Evolutionary conservation across 1,140 invertebrate genomes (phyloP).

Genomic region (Drosophila suzukii): DNA sequence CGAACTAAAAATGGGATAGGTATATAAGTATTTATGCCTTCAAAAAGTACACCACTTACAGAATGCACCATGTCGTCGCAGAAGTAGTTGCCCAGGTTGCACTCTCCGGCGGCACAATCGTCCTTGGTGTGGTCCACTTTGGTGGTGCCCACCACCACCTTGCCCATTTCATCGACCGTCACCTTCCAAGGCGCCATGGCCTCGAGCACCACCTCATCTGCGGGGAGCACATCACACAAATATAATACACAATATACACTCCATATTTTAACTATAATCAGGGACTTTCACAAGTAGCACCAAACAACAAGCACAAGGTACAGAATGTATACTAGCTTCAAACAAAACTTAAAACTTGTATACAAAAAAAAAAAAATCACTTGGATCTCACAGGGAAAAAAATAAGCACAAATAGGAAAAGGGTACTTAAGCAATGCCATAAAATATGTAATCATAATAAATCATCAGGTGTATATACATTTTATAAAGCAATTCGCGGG

Average conservation of each 20-base stretch:
- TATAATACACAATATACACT: neutral
- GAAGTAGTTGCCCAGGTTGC: too few relatives aligned
- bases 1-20: conserved; percentile 51
- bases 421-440: neutral
- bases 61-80: too few relatives aligned
- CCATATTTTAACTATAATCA: neutral
- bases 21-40: neutral
- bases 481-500: neutral
- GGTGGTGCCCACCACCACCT: too few relatives aligned
- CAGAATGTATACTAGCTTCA: neutral
- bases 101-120: too few relatives aligned
- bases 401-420: neutral
- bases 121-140: too few relatives aligned
- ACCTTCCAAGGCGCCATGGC: too few relatives aligned
- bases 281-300: neutral
- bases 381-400: neutral
- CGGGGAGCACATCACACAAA: conserved; percentile 11
- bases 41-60: too few relatives aligned
- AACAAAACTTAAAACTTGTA: neutral
- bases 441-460: neutral
- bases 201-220: too few relatives aligned
- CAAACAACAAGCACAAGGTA: neutral
- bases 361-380: neutral
- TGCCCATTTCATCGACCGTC: too few relatives aligned
- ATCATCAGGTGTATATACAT: too few relatives aligned